phyloP scores from a whole-genome alignment of 2,797 vertebrate species.

The Myotis myotis region DNA sequence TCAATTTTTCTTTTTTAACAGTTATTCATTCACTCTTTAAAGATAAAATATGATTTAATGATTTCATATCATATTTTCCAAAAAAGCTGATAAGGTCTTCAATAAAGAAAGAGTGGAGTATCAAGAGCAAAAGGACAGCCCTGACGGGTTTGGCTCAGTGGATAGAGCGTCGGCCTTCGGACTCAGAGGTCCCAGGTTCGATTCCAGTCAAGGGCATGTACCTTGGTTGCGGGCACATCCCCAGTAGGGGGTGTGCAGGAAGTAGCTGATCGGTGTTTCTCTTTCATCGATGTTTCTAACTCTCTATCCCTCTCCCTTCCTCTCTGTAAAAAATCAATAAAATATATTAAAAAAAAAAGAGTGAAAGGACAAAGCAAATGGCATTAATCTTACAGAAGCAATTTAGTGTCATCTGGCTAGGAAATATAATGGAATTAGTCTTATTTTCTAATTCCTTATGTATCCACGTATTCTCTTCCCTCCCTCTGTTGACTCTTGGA shows the following conservation, averaged over 20 bases:
- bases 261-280: too few relatives aligned
- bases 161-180: too few relatives aligned
- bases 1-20: not conserved
- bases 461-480: not conserved
- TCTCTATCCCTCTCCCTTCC: too few relatives aligned
- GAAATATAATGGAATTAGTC: not conserved
- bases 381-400: not conserved
- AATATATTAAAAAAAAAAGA: too few relatives aligned
- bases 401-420: not conserved
- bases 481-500: not conserved
- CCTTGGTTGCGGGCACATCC: too few relatives aligned
- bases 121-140: not conserved
- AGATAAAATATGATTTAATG: not conserved
- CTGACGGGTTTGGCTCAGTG: too few relatives aligned
- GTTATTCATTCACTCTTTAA: not conserved
- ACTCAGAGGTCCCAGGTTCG: too few relatives aligned
- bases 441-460: not conserved
- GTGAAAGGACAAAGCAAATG: not conserved
- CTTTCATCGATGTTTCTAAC: too few relatives aligned
- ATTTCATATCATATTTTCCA: not conserved
- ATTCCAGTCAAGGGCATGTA: too few relatives aligned
- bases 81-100: not conserved
- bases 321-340: too few relatives aligned
- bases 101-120: not conserved
- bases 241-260: too few relatives aligned